These are phyloP conservation scores for Myrmophylax atrothorax DNA, from an alignment of 2,113 vertebrate species.

Conservation along the genomic window DNA sequence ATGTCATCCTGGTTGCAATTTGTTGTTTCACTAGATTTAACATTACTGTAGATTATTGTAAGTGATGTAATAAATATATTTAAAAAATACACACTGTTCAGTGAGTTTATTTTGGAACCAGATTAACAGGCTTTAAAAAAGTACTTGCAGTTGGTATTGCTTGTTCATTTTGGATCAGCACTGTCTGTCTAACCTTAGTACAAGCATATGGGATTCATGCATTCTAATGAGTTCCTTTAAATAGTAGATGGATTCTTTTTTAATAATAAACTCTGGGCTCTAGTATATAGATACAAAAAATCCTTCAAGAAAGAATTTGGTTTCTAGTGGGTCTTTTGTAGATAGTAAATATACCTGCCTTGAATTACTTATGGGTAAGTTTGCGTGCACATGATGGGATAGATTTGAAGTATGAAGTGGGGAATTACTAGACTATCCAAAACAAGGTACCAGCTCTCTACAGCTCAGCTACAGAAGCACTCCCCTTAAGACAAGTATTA, in stretches of 20 bases:
- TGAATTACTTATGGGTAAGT: neutral
- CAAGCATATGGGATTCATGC: neutral
- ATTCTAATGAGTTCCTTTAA: neutral
- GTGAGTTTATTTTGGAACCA: conserved; percentile 73
- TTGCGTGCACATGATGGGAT: neutral
- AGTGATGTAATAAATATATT: conserved; percentile 76
- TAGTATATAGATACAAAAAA: neutral
- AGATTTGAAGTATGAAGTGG: neutral
- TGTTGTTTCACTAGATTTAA: conserved; percentile 68
- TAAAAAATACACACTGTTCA: conserved; percentile 68
- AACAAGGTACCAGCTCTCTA: neutral
- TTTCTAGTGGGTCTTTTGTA: neutral
- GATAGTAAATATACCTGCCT: neutral
- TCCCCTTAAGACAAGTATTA: neutral
- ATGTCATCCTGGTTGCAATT: conserved; percentile 63
- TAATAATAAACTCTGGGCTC: neutral
- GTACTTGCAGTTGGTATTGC: neutral
- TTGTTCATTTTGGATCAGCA: neutral
- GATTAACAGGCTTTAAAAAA: conserved; percentile 7
- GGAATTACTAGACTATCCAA: neutral
- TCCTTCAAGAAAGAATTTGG: neutral
- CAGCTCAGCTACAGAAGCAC: neutral
- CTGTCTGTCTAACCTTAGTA: neutral
- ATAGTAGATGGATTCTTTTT: neutral
- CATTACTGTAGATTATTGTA: conserved; percentile 63